phyloP scores from a whole-genome alignment of 2,113 vertebrate species.

The Irena cyanogastra region DNA sequence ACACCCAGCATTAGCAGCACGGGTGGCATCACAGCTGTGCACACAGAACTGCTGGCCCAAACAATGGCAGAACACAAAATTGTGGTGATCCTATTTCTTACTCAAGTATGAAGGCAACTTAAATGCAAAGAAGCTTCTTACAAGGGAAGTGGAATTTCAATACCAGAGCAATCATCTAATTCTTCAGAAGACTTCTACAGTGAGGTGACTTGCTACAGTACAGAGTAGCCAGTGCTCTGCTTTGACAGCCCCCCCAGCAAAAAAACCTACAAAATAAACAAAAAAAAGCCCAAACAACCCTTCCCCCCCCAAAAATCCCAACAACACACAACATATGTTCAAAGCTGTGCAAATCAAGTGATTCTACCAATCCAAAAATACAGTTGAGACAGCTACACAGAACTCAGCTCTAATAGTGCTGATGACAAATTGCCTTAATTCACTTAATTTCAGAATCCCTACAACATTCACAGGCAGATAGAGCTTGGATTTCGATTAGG shows the following conservation, averaged over 20 bases:
- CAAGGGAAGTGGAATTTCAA: neutral
- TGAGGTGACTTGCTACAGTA: neutral
- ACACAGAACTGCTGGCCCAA: neutral
- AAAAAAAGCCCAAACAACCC: neutral
- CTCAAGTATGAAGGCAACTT: neutral
- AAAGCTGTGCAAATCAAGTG: neutral
- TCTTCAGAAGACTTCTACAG: neutral
- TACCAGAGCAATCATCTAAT: neutral
- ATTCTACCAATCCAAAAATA: neutral
- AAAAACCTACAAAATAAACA: neutral
- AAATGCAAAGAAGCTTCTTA: neutral
- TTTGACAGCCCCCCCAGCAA: neutral
- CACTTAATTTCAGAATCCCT: neutral
- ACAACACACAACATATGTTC: neutral
- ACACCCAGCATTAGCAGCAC: neutral
- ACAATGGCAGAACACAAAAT: neutral
- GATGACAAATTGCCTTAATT: neutral
- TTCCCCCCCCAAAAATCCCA: fast-evolving
- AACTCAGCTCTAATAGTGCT: neutral
- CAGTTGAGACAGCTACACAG: neutral
- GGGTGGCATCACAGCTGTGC: neutral
- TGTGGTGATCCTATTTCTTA: neutral
- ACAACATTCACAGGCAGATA: neutral
- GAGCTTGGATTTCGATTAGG: neutral
- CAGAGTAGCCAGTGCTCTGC: neutral